A percentile compares a stretch with the other conserved stretches of the same genome.
Conservation (phyloP, 2,797 vertebrate species). For the Adelosebastes latens region DNA sequence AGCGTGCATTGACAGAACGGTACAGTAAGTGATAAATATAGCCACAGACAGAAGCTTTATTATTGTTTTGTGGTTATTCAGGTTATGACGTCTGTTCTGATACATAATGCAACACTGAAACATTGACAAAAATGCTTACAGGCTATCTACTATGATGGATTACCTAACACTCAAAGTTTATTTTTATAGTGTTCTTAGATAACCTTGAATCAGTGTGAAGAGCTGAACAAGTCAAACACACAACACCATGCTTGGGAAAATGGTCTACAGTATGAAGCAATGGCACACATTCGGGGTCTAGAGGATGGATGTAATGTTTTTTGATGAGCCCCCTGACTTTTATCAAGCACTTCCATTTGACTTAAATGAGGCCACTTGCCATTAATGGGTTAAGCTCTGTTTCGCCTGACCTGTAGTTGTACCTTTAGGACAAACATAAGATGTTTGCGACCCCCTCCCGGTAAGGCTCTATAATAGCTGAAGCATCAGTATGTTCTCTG, state of each 20-base stretch:
- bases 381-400: no score
- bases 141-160: no score
- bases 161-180: no score
- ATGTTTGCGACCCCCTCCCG: background rate
- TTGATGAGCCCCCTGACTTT: no score
- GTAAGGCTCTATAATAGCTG: background rate
- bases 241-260: background rate
- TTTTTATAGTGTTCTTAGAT: background rate
- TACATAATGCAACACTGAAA: no score
- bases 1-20: no score
- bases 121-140: no score
- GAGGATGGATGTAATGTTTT: no score
- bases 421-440: background rate
- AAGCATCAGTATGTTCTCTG: background rate
- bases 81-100: no score
- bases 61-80: no score
- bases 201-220: background rate
- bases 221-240: background rate
- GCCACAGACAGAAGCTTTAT: fast-evolving
- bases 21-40: no score
- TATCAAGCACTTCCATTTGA: background rate
- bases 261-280: background rate
- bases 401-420: no score
- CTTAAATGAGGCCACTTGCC: background rate
- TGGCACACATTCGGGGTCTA: background rate